Conservation (phyloP, 2,797 vertebrate species). For the Carcharodon carcharias region DNA sequence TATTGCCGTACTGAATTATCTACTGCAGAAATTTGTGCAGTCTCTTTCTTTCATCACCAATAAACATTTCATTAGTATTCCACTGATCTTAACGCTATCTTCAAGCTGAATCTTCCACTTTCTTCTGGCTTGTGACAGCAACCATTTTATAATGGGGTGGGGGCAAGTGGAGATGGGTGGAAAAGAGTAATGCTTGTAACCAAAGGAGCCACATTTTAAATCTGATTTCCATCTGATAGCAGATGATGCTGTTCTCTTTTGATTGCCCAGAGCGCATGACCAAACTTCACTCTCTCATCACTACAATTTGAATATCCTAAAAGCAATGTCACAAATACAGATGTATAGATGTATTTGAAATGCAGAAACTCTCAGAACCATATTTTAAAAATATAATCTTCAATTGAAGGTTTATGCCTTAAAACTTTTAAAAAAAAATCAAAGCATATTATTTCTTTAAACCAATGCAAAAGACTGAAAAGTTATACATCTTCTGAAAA, state of each 20-base stretch:
- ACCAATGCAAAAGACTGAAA: not conserved
- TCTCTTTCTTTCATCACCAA: slow-evolving; percentile 60
- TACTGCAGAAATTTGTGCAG: slow-evolving; percentile 57
- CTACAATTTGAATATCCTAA: slow-evolving; percentile 62
- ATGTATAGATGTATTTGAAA: slow-evolving; percentile 50
- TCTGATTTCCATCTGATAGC: slow-evolving; percentile 31
- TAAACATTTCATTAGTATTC: slow-evolving; percentile 50
- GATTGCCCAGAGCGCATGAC: slow-evolving; percentile 61
- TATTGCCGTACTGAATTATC: slow-evolving; percentile 60
- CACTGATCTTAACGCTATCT: slow-evolving; percentile 54
- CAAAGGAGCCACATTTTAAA: not conserved
- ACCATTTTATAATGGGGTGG: slow-evolving; percentile 49
- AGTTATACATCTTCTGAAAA: not conserved
- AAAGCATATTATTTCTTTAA: slow-evolving; percentile 38
- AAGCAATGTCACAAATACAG: slow-evolving; percentile 54
- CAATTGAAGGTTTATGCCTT: slow-evolving; percentile 49
- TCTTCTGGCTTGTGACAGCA: slow-evolving; percentile 61
- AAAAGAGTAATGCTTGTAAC: not conserved
- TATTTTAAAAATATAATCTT: slow-evolving; percentile 14
- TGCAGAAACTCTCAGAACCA: slow-evolving; percentile 4
- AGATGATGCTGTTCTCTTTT: slow-evolving; percentile 58
- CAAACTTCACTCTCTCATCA: slow-evolving; percentile 54
- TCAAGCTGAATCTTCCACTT: slow-evolving; percentile 54
- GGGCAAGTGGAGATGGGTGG: not conserved
- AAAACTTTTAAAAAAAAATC: slow-evolving; percentile 51